These are phyloP conservation scores for Andrena hattorfiana DNA, from an alignment of 2,888 invertebrate genomes.

Conservation along the genomic window DNA sequence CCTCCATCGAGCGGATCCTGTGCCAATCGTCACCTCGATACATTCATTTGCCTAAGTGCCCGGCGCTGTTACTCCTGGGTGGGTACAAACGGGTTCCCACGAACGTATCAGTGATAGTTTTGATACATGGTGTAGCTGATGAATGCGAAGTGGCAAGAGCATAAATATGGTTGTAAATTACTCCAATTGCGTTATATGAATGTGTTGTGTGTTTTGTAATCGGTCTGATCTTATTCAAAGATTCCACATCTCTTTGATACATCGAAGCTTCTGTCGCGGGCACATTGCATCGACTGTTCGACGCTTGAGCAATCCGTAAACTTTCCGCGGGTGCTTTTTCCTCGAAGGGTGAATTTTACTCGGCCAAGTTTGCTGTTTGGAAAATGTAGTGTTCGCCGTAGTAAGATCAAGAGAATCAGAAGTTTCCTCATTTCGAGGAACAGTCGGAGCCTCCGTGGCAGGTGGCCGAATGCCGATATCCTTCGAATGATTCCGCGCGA, in stretches of 20 bases:
- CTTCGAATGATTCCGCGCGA: constrained; percentile 69
- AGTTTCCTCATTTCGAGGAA: constrained; percentile 59
- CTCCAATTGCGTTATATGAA: not conserved
- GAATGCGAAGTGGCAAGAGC: not conserved
- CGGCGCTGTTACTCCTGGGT: not conserved
- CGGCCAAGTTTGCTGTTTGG: not conserved
- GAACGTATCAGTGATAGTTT: too few relatives aligned
- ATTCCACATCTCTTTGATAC: not conserved
- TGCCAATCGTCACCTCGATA: constrained; percentile 30
- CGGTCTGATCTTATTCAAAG: not conserved
- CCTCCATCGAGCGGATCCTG: constrained; percentile 15
- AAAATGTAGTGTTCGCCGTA: not conserved
- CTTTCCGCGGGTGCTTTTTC: not conserved
- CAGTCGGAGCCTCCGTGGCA: constrained; percentile 44
- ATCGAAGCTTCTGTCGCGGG: not conserved
- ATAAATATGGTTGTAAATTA: not conserved
- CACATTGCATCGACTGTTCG: too few relatives aligned
- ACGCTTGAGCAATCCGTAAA: not conserved
- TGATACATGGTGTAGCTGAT: not conserved
- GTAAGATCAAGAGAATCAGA: constrained; percentile 41
- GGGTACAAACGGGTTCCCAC: too few relatives aligned
- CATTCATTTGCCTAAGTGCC: constrained; percentile 40
- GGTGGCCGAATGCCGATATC: constrained; percentile 68
- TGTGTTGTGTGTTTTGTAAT: not conserved
- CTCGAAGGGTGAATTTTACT: not conserved